Percentiles rank a stretch among this genome's conserved stretches.
phyloP scores from a whole-genome alignment of 1,140 invertebrate species.

The Drosophila grimshawi region DNA sequence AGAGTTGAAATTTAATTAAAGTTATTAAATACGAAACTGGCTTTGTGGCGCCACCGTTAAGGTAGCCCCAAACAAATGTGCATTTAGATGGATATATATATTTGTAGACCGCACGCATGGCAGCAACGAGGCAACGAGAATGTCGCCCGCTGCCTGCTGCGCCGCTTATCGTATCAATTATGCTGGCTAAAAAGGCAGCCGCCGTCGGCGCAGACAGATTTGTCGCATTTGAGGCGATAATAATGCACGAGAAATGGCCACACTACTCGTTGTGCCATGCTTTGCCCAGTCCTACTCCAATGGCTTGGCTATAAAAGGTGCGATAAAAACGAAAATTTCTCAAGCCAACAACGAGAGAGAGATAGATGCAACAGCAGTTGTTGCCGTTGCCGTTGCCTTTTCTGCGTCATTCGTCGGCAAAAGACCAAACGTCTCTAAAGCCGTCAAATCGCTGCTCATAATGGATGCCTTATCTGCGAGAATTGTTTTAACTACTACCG shows the following conservation, averaged over 20 bases:
- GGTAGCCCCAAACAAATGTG: conserved; percentile 31
- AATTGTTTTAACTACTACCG: conserved; percentile 83
- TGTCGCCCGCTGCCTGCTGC: conserved; percentile 22
- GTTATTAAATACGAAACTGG: conserved; percentile 67
- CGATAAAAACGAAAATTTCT: conserved; percentile 82
- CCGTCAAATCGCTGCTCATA: conserved; percentile 83
- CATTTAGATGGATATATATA: conserved; percentile 9
- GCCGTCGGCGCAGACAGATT: conserved; percentile 73
- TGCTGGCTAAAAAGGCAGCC: conserved; percentile 69
- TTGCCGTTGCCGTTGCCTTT: background rate
- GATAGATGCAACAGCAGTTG: conserved; percentile 38
- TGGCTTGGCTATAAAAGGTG: conserved; percentile 75
- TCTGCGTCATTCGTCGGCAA: conserved; percentile 71
- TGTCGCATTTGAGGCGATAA: conserved; percentile 82
- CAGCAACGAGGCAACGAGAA: conserved; percentile 7
- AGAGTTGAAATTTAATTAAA: conserved; percentile 63
- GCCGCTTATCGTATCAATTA: conserved; percentile 72
- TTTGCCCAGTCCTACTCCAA: conserved; percentile 19
- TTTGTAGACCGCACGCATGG: conserved; percentile 62
- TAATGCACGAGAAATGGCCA: conserved; percentile 68
- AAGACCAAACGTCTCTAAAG: conserved; percentile 73
- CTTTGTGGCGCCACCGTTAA: conserved; percentile 73
- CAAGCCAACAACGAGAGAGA: conserved; percentile 50
- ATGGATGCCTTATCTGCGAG: conserved; percentile 78
- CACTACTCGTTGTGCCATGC: conserved; percentile 28